phyloP scores from a whole-genome alignment of 2,888 invertebrate genomes.

The Aethes cnicana region DNA sequence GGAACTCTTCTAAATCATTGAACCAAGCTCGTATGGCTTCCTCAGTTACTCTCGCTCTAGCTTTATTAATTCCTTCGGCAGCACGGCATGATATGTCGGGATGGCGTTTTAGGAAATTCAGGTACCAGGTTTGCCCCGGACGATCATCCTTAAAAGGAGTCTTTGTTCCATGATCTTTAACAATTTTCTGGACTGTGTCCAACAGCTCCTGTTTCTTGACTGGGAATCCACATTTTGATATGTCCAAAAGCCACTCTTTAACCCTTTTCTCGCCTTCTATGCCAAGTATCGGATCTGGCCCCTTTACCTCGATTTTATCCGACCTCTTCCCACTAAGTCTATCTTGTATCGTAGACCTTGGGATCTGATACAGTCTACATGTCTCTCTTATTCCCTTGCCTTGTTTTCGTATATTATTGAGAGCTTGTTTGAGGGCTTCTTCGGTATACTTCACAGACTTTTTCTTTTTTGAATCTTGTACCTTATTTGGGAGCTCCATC shows the following conservation, averaged over 20 bases:
- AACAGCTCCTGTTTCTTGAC: slow-evolving; percentile 41
- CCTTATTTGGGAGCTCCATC: too few relatives aligned
- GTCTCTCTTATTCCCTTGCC: too few relatives aligned
- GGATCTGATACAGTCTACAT: too few relatives aligned
- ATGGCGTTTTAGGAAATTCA: not conserved
- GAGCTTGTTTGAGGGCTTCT: too few relatives aligned
- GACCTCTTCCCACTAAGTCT: slow-evolving; percentile 31
- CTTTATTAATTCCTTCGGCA: slow-evolving; percentile 7
- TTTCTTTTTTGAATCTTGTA: too few relatives aligned
- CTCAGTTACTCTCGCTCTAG: slow-evolving; percentile 8
- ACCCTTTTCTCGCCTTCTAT: slow-evolving; percentile 40
- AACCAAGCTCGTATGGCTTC: slow-evolving; percentile 22
- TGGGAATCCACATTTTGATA: slow-evolving; percentile 46
- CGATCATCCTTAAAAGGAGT: not conserved
- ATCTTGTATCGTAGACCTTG: too few relatives aligned
- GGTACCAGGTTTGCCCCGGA: not conserved
- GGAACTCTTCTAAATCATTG: slow-evolving; percentile 17
- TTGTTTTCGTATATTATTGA: too few relatives aligned
- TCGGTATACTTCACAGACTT: too few relatives aligned
- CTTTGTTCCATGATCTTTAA: not conserved
- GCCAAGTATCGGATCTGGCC: slow-evolving; percentile 38
- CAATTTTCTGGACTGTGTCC: slow-evolving; percentile 35
- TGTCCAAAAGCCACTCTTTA: slow-evolving; percentile 40
- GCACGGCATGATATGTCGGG: not conserved
- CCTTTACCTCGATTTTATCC: slow-evolving; percentile 36